Conservation (phyloP, 2,797 vertebrate genomes). For the Cichlasoma orientale region DNA sequence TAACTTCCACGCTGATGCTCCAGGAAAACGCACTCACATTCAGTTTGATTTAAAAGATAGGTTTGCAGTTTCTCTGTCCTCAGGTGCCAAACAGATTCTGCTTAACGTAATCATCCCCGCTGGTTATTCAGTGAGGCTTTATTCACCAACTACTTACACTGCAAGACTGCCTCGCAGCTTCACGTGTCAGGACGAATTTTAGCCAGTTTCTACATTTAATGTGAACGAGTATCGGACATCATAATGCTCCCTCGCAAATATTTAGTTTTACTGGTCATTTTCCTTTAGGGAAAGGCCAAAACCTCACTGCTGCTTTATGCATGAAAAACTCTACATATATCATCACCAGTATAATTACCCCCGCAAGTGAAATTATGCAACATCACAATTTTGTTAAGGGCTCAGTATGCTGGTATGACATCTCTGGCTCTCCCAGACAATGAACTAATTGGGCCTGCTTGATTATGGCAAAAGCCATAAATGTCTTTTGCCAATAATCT, state of each 20-base stretch:
- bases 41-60: conserved; percentile 1
- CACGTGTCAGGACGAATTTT: not conserved
- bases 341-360: no score
- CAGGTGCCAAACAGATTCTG: not conserved
- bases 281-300: no score
- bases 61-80: not conserved
- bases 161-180: not conserved
- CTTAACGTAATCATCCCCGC: not conserved
- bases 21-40: conserved; percentile 12
- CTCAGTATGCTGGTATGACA: no score
- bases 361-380: no score
- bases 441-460: no score
- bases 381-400: no score
- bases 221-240: not conserved
- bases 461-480: no score
- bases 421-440: no score
- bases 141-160: not conserved
- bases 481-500: no score
- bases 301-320: no score
- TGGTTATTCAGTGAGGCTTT: not conserved
- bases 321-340: no score
- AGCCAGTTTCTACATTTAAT: not conserved
- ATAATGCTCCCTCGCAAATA: not conserved
- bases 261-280: no score
- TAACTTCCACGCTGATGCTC: conserved; percentile 45